A percentile compares a stretch with the other conserved stretches of the same genome.
Evolutionary conservation across 1,140 invertebrate species (phyloP).

Genomic region (Pygmarrhopalites habei): DNA sequence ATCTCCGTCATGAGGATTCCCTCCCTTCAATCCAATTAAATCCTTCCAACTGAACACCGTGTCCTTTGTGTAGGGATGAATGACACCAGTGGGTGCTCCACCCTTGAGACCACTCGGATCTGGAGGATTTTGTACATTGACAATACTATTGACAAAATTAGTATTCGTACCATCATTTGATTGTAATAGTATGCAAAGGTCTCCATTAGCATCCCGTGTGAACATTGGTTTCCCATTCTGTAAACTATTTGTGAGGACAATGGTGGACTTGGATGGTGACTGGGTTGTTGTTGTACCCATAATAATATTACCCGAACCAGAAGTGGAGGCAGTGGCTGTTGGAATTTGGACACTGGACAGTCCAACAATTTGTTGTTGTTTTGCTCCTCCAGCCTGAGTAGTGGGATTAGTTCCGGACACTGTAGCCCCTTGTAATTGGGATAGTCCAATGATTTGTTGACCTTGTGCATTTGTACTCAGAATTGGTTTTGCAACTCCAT

Average conservation of each 20-base stretch:
- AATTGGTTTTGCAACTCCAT: slow-evolving; percentile 23
- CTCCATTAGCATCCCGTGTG: slow-evolving; percentile 12
- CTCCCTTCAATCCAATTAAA: slow-evolving; percentile 1
- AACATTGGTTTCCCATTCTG: slow-evolving; percentile 7
- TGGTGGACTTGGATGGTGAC: neutral
- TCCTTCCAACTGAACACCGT: slow-evolving; percentile 1
- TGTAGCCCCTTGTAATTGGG: slow-evolving; percentile 52
- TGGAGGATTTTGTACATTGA: slow-evolving; percentile 2
- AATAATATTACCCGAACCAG: neutral
- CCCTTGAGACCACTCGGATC: slow-evolving; percentile 21
- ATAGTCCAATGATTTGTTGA: slow-evolving; percentile 20
- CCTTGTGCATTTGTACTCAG: slow-evolving; percentile 31
- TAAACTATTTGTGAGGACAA: slow-evolving; percentile 2
- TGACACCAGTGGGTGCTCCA: too few species aligned
- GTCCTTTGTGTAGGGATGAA: neutral
- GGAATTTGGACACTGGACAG: neutral
- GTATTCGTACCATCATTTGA: slow-evolving; percentile 41
- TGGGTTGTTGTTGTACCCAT: neutral
- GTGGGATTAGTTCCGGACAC: neutral
- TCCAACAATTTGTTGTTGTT: slow-evolving; percentile 40
- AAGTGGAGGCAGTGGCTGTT: too few species aligned
- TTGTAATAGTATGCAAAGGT: slow-evolving; percentile 47
- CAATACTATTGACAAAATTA: slow-evolving; percentile 4
- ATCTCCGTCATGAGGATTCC: slow-evolving; percentile 3
- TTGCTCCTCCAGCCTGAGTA: slow-evolving; percentile 52